Percentiles rank a stretch among this genome's conserved stretches.
Evolutionary conservation across 2,888 invertebrate species (phyloP).

Genomic region (Eilema griseolum): DNA sequence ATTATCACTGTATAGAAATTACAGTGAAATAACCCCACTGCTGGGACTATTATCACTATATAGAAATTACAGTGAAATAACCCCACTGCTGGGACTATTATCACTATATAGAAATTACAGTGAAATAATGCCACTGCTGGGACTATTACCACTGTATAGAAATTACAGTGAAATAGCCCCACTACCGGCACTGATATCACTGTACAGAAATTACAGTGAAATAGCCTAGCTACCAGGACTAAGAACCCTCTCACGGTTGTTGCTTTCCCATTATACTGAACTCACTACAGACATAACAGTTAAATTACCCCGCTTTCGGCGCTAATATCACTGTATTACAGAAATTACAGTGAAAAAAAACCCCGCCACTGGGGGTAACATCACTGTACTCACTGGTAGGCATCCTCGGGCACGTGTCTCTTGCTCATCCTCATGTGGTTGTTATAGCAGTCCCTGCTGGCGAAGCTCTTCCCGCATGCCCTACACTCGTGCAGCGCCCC

Average conservation of each 20-base stretch:
- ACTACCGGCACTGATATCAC: too few species aligned
- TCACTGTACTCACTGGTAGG: slow-evolving; percentile 67
- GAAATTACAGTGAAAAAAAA: too few species aligned
- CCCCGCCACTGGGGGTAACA: not conserved
- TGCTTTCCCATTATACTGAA: too few species aligned
- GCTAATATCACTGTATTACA: too few species aligned
- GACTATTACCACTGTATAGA: too few species aligned
- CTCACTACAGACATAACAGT: not conserved
- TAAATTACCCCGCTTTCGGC: not conserved
- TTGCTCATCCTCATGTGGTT: slow-evolving; percentile 81
- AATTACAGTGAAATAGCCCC: too few species aligned
- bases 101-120: not conserved
- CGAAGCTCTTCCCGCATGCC: slow-evolving; percentile 75
- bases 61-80: too few species aligned
- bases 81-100: not conserved
- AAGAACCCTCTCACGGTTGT: too few species aligned
- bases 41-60: too few species aligned
- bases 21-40: not conserved
- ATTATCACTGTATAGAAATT: not conserved
- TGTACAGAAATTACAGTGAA: too few species aligned
- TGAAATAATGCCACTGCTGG: not conserved
- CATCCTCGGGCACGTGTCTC: slow-evolving; percentile 70
- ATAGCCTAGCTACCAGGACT: too few species aligned
- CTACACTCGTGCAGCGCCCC: slow-evolving; percentile 72
- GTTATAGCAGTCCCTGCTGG: slow-evolving; percentile 76